Percentiles rank a stretch among this genome's conserved stretches.
Evolutionary conservation across 2,888 invertebrate genomes (phyloP).

Genomic region (Lacanobia oleracea): DNA sequence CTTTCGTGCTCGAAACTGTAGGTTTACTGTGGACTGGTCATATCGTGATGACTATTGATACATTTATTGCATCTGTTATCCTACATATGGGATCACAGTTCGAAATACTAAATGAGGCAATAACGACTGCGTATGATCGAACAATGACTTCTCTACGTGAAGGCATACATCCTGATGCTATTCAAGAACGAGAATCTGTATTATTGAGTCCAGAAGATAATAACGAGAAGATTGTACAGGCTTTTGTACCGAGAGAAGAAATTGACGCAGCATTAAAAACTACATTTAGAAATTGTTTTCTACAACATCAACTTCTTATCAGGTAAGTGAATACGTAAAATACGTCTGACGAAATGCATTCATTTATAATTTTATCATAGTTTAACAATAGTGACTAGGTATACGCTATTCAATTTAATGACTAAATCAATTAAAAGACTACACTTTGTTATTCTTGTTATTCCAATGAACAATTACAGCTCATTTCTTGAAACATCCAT

Average conservation of each 20-base stretch:
- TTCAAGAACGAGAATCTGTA: slow-evolving; percentile 40
- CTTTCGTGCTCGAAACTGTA: slow-evolving; percentile 82
- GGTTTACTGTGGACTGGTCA: slow-evolving; percentile 88
- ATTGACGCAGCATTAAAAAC: slow-evolving; percentile 79
- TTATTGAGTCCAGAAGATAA: slow-evolving; percentile 63
- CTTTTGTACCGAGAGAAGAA: slow-evolving; percentile 73
- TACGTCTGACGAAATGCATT: background rate
- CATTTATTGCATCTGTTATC: slow-evolving; percentile 85
- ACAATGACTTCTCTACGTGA: slow-evolving; percentile 75
- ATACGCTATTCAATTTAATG: background rate
- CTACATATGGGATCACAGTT: slow-evolving; percentile 87
- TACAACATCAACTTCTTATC: slow-evolving; percentile 85
- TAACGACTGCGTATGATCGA: slow-evolving; percentile 82
- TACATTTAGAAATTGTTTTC: slow-evolving; percentile 78
- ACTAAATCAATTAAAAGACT: background rate
- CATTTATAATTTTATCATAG: no score
- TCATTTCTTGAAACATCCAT: background rate
- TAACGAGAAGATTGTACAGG: slow-evolving; percentile 74
- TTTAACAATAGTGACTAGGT: background rate
- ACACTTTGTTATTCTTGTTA: background rate
- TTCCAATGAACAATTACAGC: background rate
- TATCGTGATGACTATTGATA: slow-evolving; percentile 87
- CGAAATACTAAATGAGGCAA: slow-evolving; percentile 80
- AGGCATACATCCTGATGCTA: slow-evolving; percentile 58
- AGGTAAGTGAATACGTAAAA: slow-evolving; percentile 71